phyloP scores from a whole-genome alignment of 2,797 vertebrate genomes.

The Typhlichthys eigenmanni region DNA sequence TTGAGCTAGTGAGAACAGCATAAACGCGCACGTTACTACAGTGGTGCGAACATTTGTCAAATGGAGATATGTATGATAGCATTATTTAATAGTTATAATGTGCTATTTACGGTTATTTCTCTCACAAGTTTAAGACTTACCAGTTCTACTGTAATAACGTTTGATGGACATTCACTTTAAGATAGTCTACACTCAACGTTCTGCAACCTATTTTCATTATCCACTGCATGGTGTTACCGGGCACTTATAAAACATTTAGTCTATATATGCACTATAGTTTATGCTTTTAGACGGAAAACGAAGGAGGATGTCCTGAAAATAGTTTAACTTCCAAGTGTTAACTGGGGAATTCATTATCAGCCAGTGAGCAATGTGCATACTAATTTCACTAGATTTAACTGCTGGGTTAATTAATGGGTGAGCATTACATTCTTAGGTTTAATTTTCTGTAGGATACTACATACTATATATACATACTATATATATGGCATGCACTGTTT shows the following conservation, averaged over 20 bases:
- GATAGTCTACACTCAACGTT: slow-evolving; percentile 35
- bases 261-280: slow-evolving; percentile 57
- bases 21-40: slow-evolving; percentile 2
- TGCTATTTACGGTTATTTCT: no score
- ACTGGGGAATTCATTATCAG: slow-evolving; percentile 41
- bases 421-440: slow-evolving; percentile 11
- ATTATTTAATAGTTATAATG: no score
- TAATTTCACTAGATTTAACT: slow-evolving; percentile 12
- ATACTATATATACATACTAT: no score
- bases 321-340: slow-evolving; percentile 21
- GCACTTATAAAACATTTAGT: slow-evolving; percentile 78
- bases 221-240: slow-evolving; percentile 71
- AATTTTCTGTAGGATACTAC: not conserved
- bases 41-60: not conserved
- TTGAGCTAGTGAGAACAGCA: not conserved
- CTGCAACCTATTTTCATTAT: slow-evolving; percentile 74
- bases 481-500: slow-evolving; percentile 38
- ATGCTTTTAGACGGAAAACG: slow-evolving; percentile 81
- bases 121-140: no score
- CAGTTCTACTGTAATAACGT: slow-evolving; percentile 24
- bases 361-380: slow-evolving; percentile 48
- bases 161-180: slow-evolving; percentile 65
- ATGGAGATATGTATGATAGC: no score
- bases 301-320: slow-evolving; percentile 59
- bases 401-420: slow-evolving; percentile 16